A percentile compares a stretch with the other conserved stretches of the same genome.
Evolutionary conservation across 2,888 invertebrate genomes (phyloP).

Genomic region (Cartodere bifasciata): DNA sequence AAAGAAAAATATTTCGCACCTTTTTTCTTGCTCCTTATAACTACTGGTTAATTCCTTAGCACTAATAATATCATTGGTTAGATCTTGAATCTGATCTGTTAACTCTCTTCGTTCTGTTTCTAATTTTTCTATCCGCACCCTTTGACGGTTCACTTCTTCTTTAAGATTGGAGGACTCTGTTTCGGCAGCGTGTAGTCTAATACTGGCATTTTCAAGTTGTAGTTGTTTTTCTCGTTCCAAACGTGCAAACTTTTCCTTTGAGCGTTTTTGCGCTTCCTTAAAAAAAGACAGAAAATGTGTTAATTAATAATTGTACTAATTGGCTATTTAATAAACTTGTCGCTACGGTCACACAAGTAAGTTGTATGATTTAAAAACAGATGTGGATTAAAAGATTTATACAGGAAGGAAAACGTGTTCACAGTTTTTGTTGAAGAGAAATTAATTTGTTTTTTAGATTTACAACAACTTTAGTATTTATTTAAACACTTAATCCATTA

Average conservation of each 20-base stretch:
- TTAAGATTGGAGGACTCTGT: conserved; percentile 50
- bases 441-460: too few species aligned
- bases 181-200: conserved; percentile 57
- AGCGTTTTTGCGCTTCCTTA: conserved; percentile 76
- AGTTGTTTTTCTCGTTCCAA: conserved; percentile 74
- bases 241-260: conserved; percentile 68
- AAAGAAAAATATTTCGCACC: conserved; percentile 25
- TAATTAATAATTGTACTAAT: too few species aligned
- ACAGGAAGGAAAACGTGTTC: too few species aligned
- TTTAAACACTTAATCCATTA: too few species aligned
- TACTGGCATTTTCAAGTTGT: conserved; percentile 63
- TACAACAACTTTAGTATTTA: too few species aligned
- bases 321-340: too few species aligned
- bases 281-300: too few species aligned
- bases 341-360: too few species aligned
- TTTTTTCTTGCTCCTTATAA: conserved; percentile 31
- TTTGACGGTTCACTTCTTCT: conserved; percentile 53
- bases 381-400: too few species aligned
- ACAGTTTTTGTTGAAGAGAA: too few species aligned
- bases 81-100: conserved; percentile 42
- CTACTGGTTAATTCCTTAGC: conserved; percentile 35
- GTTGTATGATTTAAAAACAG: too few species aligned
- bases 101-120: conserved; percentile 41
- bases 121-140: conserved; percentile 50
- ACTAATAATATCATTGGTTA: conserved; percentile 37